Evolutionary conservation across 1,140 invertebrate genomes (phyloP), one percentile per base, ranked within the genome.

Genomic region (Bombus waltoni): DNA sequence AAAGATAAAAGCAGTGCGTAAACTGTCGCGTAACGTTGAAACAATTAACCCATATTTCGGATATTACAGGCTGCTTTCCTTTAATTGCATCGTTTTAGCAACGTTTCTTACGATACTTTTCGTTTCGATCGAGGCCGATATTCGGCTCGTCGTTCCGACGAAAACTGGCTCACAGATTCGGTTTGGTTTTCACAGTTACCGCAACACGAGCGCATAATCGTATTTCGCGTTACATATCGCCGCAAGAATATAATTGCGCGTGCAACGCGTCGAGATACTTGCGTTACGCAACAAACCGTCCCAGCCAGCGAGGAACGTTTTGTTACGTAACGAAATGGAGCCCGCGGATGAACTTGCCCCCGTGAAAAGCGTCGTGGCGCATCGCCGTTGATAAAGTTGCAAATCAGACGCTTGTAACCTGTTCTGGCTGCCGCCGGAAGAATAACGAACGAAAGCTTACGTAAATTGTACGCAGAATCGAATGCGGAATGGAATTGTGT

Each of bases 171-270:
- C 28, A 22, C 38, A 40, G 35, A 9, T 42, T 10, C 22, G 11
- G 38, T 35, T 70, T 22, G 15, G 5, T 25, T 15, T 40, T 68
- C 35, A 18, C 6, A 32, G 35, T 59, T 81, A 42, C 25, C 28
- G 28, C n/a, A 66, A 75, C n/a, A 53, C 13, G 40, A 82, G 65
- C 32, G n/a, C 53, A n/a, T 65, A 82, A 66, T 28, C 59, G 35
- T 40, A 40, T 66, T 38, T 40, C 59, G 32, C 9, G 59, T 83
- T 83, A 65, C 59, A 28, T 66, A 53, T 83, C 73, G 44, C 38
- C 62, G 3, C n/a, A 47, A 35, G 74, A 72, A 65, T 78, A 72
- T 84, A 78, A 79, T 78, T 80, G 40, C 59, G 32, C 65, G 18
- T n/a, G 35, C 72, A 47, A 47, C 15, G 44, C 18, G 57, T 28